These are phyloP conservation scores for Pipistrellus pipistrellus DNA, from an alignment of 2,797 vertebrate species.

Conservation along the genomic window DNA sequence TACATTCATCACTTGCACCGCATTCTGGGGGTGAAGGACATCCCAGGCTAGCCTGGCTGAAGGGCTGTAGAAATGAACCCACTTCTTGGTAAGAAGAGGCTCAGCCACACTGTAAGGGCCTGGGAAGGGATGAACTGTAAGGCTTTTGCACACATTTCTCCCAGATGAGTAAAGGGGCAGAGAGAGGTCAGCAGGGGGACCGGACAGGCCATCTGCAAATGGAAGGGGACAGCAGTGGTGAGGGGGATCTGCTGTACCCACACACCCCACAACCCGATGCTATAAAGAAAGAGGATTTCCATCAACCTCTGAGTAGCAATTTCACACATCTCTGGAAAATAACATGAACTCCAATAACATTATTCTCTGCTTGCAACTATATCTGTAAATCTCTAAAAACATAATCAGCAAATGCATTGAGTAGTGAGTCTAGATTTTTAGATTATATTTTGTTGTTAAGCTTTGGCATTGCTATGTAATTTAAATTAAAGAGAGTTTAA, in stretches of 20 bases:
- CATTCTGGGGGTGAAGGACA: background rate
- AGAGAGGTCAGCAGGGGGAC: background rate
- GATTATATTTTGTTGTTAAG: background rate
- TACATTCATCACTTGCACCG: background rate
- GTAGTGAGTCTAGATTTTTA: background rate
- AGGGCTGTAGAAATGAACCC: background rate
- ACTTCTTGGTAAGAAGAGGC: background rate
- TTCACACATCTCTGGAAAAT: background rate
- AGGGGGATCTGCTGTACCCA: background rate
- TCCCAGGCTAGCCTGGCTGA: background rate
- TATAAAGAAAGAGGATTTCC: background rate
- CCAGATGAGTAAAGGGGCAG: background rate
- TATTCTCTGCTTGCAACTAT: background rate
- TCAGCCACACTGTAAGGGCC: background rate
- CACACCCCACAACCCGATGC: background rate
- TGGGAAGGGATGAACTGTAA: background rate
- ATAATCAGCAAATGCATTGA: background rate
- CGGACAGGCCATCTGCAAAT: background rate
- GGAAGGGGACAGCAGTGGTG: background rate
- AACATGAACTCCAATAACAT: background rate
- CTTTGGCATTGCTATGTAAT: background rate
- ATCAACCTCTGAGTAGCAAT: background rate
- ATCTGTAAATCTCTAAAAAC: slow-evolving; percentile 12
- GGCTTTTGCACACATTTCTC: background rate
- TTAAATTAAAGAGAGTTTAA: background rate